These are phyloP conservation scores for Nowickia ferox DNA, from an alignment of 2,888 invertebrate species.

Conservation along the genomic window DNA sequence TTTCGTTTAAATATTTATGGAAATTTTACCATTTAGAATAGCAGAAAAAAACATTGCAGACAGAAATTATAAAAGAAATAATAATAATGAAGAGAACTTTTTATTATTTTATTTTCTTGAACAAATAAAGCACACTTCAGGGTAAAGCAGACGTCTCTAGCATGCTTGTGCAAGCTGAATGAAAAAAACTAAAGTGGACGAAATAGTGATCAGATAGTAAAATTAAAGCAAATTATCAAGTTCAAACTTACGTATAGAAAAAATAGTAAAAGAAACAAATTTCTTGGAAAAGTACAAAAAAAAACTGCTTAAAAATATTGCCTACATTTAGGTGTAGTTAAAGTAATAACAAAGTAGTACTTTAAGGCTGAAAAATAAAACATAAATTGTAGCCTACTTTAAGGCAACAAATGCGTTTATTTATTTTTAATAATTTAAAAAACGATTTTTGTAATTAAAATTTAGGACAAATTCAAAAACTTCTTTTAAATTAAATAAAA, in stretches of 20 bases:
- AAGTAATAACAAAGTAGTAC: not conserved
- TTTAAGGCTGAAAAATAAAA: not conserved
- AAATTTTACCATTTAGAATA: conserved; percentile 50
- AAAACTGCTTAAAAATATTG: not conserved
- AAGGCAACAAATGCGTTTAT: not conserved
- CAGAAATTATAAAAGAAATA: conserved; percentile 16
- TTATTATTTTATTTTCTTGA: not conserved
- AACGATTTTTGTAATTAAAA: too few species aligned
- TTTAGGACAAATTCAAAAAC: too few species aligned
- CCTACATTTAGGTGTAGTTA: not conserved
- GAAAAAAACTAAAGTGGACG: not conserved
- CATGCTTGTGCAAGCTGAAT: not conserved
- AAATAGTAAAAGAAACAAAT: not conserved
- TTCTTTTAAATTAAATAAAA: too few species aligned
- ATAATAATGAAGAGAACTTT: conserved; percentile 54
- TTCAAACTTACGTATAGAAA: conserved; percentile 10
- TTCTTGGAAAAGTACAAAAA: too few species aligned
- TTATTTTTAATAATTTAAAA: too few species aligned
- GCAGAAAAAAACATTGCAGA: conserved; percentile 21
- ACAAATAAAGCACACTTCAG: conserved; percentile 53
- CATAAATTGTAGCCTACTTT: not conserved
- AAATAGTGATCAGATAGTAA: conserved; percentile 33
- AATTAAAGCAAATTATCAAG: conserved; percentile 49
- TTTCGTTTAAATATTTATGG: conserved; percentile 65
- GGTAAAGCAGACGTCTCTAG: conserved; percentile 18